These are phyloP conservation scores for Philaethria dido DNA, from an alignment of 2,888 invertebrate species.

Conservation along the genomic window DNA sequence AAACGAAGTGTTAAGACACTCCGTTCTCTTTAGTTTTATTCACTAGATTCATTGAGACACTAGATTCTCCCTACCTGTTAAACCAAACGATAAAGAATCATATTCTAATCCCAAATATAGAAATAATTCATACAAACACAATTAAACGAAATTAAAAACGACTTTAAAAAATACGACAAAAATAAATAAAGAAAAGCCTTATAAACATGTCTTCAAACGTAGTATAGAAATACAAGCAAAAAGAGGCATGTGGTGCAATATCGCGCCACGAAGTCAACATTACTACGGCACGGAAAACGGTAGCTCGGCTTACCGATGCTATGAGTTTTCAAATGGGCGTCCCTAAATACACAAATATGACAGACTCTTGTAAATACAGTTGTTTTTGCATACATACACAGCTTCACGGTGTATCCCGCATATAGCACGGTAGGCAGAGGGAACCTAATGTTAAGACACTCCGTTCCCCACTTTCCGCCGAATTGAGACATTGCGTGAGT, in stretches of 20 bases:
- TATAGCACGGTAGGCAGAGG: too few species aligned
- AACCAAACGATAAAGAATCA: too few species aligned
- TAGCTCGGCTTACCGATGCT: constrained; percentile 62
- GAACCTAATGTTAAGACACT: too few species aligned
- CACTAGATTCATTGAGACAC: too few species aligned
- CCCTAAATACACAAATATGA: constrained; percentile 43
- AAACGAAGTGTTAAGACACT: too few species aligned
- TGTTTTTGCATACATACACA: neutral
- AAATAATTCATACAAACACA: neutral
- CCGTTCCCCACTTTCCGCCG: too few species aligned
- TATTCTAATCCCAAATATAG: neutral
- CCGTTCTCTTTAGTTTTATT: too few species aligned
- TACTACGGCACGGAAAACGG: constrained; percentile 46
- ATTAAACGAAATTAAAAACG: neutral
- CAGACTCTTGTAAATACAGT: constrained; percentile 18
- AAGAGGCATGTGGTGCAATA: constrained; percentile 58
- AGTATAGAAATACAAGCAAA: constrained; percentile 33
- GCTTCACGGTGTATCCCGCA: too few species aligned
- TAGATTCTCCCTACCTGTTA: too few species aligned
- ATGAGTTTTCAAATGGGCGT: constrained; percentile 62
- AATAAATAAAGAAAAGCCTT: constrained; percentile 4
- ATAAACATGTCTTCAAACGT: constrained; percentile 22
- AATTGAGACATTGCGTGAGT: too few species aligned
- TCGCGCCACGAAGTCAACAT: constrained; percentile 72
- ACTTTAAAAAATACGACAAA: neutral